These are phyloP conservation scores for Leptonema lineaticorne DNA, from an alignment of 1,140 invertebrate genomes.

Conservation along the genomic window DNA sequence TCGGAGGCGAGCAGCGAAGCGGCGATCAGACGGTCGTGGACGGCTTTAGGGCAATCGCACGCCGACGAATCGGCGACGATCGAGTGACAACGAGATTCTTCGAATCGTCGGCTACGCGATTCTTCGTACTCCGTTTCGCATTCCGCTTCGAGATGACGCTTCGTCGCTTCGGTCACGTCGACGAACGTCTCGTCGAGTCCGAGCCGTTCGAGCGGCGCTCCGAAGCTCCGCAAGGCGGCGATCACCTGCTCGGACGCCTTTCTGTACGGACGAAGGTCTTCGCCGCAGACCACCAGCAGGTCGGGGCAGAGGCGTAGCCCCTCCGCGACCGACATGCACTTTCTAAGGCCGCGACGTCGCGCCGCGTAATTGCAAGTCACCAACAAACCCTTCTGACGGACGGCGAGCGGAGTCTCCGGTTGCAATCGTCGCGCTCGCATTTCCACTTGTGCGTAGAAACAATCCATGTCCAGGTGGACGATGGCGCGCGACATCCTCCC, in stretches of 20 bases:
- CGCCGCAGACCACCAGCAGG: conserved; percentile 70
- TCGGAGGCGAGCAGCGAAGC: conserved; percentile 70
- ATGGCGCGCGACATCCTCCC: conserved; percentile 56
- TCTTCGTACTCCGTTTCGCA: conserved; percentile 10
- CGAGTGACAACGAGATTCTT: neutral
- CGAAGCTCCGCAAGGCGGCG: conserved; percentile 65
- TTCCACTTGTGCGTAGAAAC: conserved; percentile 84
- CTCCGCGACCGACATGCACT: conserved; percentile 71
- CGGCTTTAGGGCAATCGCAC: conserved; percentile 68
- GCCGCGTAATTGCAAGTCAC: conserved; percentile 81
- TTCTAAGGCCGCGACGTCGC: conserved; percentile 67
- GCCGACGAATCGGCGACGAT: conserved; percentile 28
- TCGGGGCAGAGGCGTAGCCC: conserved; percentile 68
- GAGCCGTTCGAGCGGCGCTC: conserved; percentile 69
- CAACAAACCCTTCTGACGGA: conserved; percentile 78
- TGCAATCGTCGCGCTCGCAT: conserved; percentile 72
- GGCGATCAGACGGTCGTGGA: conserved; percentile 63
- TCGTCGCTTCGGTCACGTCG: conserved; percentile 70
- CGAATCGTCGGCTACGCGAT: neutral
- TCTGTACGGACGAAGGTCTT: conserved; percentile 74
- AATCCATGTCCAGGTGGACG: conserved; percentile 76
- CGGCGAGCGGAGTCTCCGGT: conserved; percentile 69
- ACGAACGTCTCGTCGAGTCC: conserved; percentile 81
- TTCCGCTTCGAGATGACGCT: conserved; percentile 52
- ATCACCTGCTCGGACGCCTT: conserved; percentile 69